A percentile compares a stretch with the other conserved stretches of the same genome.
These are phyloP conservation scores for Psylliodes chrysocephalus DNA, from an alignment of 2,888 invertebrate species.

Conservation along the genomic window DNA sequence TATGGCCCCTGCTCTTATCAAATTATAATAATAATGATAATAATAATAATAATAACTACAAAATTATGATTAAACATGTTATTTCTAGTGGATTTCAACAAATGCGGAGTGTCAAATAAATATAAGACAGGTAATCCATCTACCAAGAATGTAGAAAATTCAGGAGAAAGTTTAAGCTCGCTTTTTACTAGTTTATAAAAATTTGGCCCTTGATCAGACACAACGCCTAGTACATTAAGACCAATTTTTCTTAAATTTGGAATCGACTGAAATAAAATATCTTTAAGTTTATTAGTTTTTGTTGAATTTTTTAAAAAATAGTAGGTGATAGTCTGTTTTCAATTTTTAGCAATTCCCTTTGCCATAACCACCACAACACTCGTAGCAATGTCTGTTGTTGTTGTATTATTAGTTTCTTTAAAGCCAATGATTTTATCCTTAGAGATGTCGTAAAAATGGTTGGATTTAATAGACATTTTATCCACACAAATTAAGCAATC, in stretches of 20 bases:
- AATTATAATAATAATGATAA: too few relatives aligned
- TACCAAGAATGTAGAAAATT: too few relatives aligned
- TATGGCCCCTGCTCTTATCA: too few relatives aligned
- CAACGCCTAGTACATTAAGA: not conserved
- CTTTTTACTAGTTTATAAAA: not conserved
- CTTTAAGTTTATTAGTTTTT: not conserved
- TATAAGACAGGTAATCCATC: slow-evolving; percentile 18
- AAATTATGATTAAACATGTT: slow-evolving; percentile 30
- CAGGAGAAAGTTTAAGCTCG: too few relatives aligned
- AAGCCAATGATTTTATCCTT: slow-evolving; percentile 11
- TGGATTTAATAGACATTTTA: slow-evolving; percentile 8
- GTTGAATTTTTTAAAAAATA: not conserved
- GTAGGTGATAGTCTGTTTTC: slow-evolving; percentile 7
- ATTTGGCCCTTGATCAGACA: not conserved
- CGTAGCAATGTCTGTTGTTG: not conserved
- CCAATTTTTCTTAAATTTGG: not conserved
- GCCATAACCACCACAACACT: slow-evolving; percentile 15
- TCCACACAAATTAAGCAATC: slow-evolving; percentile 16
- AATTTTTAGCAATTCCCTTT: not conserved
- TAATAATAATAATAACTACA: too few relatives aligned
- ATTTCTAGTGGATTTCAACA: slow-evolving; percentile 35
- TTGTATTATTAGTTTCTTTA: not conserved
- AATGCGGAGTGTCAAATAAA: slow-evolving; percentile 33
- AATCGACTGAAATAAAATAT: too few relatives aligned
- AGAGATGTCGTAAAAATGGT: slow-evolving; percentile 12